phyloP scores from a whole-genome alignment of 2,888 invertebrate genomes.

The Lysandra bellargus region DNA sequence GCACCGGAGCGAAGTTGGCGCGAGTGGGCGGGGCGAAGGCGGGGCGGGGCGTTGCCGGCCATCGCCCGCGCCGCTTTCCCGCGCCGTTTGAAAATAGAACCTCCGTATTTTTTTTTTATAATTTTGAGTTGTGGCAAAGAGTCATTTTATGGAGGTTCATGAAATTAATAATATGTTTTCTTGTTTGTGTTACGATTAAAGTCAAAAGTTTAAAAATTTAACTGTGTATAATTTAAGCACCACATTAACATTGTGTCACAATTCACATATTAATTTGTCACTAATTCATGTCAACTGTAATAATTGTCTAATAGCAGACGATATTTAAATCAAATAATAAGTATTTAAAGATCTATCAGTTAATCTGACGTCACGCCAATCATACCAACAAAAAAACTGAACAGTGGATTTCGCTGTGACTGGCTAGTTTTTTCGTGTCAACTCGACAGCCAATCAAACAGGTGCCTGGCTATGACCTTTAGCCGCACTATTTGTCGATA shows the following conservation, averaged over 20 bases:
- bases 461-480: conserved; percentile 67
- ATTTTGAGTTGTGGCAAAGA: neutral
- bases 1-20: conserved; percentile 53
- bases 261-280: neutral
- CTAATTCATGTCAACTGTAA: too few species aligned
- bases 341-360: neutral
- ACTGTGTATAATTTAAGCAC: too few species aligned
- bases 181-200: too few species aligned
- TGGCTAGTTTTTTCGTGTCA: conserved; percentile 11
- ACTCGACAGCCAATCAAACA: conserved; percentile 57
- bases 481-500: conserved; percentile 70
- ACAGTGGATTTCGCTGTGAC: conserved; percentile 1
- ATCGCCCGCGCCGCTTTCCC: conserved; percentile 52
- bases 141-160: neutral
- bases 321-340: too few species aligned
- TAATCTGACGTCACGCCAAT: neutral
- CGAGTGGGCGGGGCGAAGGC: conserved; percentile 42
- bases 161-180: neutral
- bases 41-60: conserved; percentile 38
- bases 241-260: neutral
- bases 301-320: too few species aligned
- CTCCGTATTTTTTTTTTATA: conserved; percentile 34
- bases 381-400: neutral
- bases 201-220: too few species aligned
- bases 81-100: conserved; percentile 50